Conservation (phyloP, 2,888 invertebrate species). For the Hydriomena furcata region DNA sequence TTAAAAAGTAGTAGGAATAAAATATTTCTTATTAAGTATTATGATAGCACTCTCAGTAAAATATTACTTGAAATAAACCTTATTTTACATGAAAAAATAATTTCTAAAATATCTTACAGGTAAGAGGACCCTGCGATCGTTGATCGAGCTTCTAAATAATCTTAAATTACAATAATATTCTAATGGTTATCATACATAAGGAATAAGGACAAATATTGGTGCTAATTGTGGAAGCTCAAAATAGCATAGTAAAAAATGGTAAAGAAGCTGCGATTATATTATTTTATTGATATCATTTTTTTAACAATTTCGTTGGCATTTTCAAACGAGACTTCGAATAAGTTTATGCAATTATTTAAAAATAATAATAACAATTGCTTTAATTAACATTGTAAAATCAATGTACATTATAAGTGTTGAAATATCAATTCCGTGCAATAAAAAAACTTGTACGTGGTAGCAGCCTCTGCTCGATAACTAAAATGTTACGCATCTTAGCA, state of each 20-base stretch:
- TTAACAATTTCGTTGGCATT: too few species aligned
- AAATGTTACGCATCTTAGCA: background rate
- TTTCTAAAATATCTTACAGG: slow-evolving; percentile 29
- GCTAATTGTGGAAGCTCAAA: slow-evolving; percentile 13
- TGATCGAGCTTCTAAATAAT: slow-evolving; percentile 26
- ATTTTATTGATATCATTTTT: too few species aligned
- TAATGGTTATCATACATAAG: background rate
- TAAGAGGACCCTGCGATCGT: slow-evolving; percentile 33
- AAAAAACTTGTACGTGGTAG: background rate
- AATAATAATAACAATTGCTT: too few species aligned
- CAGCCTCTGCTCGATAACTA: background rate
- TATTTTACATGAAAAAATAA: slow-evolving; percentile 25
- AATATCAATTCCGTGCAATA: background rate
- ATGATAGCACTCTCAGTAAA: slow-evolving; percentile 27
- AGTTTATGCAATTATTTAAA: too few species aligned
- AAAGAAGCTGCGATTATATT: slow-evolving; percentile 1
- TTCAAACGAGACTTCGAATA: too few species aligned
- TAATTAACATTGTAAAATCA: too few species aligned
- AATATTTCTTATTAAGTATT: slow-evolving; percentile 25
- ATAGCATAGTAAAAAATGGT: slow-evolving; percentile 1
- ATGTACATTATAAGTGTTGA: background rate
- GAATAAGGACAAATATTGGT: slow-evolving; percentile 5
- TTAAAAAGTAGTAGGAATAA: slow-evolving; percentile 35
- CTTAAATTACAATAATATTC: slow-evolving; percentile 4
- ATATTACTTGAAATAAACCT: slow-evolving; percentile 16